Conservation (phyloP, 1,140 invertebrate genomes). For the Rhagoletis pomonella region DNA sequence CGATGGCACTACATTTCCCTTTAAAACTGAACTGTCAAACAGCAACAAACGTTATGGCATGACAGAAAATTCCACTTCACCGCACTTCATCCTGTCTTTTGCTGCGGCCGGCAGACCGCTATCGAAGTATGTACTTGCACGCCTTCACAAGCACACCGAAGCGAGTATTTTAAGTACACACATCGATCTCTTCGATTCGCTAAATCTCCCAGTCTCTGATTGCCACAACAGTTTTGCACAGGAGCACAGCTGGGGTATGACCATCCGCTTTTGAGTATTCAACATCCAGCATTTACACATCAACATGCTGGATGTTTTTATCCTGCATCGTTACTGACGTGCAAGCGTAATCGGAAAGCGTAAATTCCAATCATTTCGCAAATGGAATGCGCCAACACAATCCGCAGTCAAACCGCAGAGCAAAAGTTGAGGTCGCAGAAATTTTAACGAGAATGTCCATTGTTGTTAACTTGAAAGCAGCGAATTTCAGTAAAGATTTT, state of each 20-base stretch:
- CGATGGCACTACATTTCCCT: not conserved
- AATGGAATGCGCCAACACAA: constrained; percentile 38
- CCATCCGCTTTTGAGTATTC: not conserved
- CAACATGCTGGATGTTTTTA: not conserved
- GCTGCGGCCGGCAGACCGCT: not conserved
- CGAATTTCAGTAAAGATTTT: not conserved
- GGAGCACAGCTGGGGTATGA: not conserved
- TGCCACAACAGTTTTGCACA: not conserved
- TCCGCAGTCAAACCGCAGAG: constrained; percentile 40
- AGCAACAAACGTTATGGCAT: not conserved
- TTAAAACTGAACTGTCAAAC: not conserved
- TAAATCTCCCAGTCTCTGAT: not conserved
- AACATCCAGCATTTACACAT: not conserved
- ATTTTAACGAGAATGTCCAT: not conserved
- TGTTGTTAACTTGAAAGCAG: not conserved
- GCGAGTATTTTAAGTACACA: not conserved
- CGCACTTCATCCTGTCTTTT: constrained; percentile 15
- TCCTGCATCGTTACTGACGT: not conserved
- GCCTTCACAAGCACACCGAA: not conserved
- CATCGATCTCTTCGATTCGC: not conserved
- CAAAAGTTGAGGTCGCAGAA: not conserved
- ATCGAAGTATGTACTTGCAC: not conserved
- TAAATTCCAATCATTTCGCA: constrained; percentile 46
- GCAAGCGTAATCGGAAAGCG: constrained; percentile 4
- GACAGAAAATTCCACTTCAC: not conserved